Conservation (phyloP, 2,113 vertebrate genomes). For the Meleagris gallopavo region DNA sequence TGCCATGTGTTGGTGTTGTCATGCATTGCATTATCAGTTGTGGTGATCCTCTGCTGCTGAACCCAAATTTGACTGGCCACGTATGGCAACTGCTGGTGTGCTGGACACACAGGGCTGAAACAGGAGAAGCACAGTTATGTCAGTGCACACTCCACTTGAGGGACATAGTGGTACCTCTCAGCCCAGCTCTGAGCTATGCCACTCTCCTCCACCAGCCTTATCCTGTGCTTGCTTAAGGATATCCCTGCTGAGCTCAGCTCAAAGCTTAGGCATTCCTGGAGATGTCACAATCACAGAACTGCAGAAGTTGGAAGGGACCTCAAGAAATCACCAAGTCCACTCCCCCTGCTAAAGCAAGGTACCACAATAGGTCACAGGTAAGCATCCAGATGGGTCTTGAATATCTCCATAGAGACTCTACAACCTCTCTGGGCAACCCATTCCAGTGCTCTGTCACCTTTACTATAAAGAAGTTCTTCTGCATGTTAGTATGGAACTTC, state of each 20-base stretch:
- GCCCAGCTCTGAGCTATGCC: background rate
- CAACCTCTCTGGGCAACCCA: too few relatives aligned
- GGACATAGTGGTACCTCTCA: background rate
- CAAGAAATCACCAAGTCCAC: too few relatives aligned
- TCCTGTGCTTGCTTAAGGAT: background rate
- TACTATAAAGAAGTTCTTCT: too few relatives aligned
- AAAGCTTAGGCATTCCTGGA: background rate
- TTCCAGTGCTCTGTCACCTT: too few relatives aligned
- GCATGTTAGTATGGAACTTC: too few relatives aligned
- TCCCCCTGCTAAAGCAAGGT: too few relatives aligned
- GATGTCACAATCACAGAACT: background rate
- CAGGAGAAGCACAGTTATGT: background rate
- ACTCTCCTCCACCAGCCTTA: background rate
- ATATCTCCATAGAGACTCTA: too few relatives aligned
- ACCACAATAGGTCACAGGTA: too few relatives aligned
- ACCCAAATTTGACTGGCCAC: background rate
- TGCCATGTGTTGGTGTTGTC: background rate
- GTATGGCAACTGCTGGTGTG: accelerated
- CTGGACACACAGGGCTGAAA: background rate
- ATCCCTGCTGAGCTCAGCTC: background rate
- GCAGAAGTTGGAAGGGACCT: too few relatives aligned
- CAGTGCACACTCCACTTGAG: accelerated
- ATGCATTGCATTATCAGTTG: background rate
- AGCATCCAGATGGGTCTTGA: too few relatives aligned
- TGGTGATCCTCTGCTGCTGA: background rate